A percentile compares a stretch with the other conserved stretches of the same genome.
phyloP scores from a whole-genome alignment of 1,140 invertebrate species.

The Trachelipus rathkii region DNA sequence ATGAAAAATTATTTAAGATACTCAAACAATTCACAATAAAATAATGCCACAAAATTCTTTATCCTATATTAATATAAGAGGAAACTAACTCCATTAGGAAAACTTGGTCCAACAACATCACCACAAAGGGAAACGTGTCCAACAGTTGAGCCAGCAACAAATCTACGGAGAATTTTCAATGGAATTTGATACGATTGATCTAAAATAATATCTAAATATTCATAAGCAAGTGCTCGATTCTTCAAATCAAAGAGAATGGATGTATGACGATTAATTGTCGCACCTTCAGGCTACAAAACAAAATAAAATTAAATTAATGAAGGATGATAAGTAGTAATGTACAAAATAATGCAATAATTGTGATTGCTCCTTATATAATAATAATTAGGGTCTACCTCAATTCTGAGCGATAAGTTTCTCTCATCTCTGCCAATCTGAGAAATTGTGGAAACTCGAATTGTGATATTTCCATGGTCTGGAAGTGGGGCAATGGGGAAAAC shows the following conservation, averaged over 20 bases:
- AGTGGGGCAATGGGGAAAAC: conserved; percentile 51
- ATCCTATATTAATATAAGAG: too few relatives aligned
- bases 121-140: conserved; percentile 72
- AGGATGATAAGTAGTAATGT: background rate
- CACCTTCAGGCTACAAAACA: conserved; percentile 57
- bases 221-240: conserved; percentile 56
- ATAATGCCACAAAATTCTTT: too few relatives aligned
- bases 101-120: conserved; percentile 58
- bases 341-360: background rate
- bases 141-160: conserved; percentile 70
- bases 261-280: conserved; percentile 58
- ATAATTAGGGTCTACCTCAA: conserved; percentile 40
- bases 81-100: conserved; percentile 58
- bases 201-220: conserved; percentile 58
- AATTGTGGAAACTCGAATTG: conserved; percentile 55
- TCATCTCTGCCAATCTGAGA: conserved; percentile 56
- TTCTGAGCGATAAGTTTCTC: conserved; percentile 47
- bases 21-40: too few relatives aligned
- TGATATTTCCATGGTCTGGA: conserved; percentile 54
- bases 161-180: conserved; percentile 56
- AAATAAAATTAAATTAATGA: conserved; percentile 32
- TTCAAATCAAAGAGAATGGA: conserved; percentile 60
- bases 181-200: conserved; percentile 60
- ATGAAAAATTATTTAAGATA: too few relatives aligned
- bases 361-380: too few relatives aligned